These are phyloP conservation scores for Chymomyza procnemis DNA, from an alignment of 2,888 invertebrate species.

Conservation along the genomic window DNA sequence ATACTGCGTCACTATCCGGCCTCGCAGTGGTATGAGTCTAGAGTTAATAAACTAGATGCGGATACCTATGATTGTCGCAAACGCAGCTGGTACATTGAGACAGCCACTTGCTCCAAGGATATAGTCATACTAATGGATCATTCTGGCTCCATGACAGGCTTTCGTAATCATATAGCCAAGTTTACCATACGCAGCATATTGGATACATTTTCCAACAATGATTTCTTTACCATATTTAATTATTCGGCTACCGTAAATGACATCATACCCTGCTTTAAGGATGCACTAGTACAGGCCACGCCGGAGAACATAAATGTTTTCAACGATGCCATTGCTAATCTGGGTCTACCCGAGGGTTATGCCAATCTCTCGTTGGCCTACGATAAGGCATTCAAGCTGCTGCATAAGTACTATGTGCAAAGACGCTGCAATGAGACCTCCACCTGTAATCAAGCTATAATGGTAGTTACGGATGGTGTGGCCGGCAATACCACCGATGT, in stretches of 20 bases:
- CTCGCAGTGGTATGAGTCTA: slow-evolving; percentile 82
- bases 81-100: slow-evolving; percentile 97
- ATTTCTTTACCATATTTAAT: slow-evolving; percentile 95
- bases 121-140: slow-evolving; percentile 96
- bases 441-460: slow-evolving; percentile 95
- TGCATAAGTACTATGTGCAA: slow-evolving; percentile 82
- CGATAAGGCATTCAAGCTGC: slow-evolving; percentile 88
- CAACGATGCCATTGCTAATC: slow-evolving; percentile 83
- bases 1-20: slow-evolving; percentile 95
- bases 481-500: slow-evolving; percentile 92
- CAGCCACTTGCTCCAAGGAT: slow-evolving; percentile 98
- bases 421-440: slow-evolving; percentile 80
- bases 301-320: slow-evolving; percentile 89
- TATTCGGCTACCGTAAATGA: slow-evolving; percentile 86
- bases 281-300: slow-evolving; percentile 91
- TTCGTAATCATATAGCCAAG: slow-evolving; percentile 86
- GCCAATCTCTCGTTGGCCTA: slow-evolving; percentile 92
- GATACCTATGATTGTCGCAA: slow-evolving; percentile 96
- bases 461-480: slow-evolving; percentile 97
- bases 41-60: slow-evolving; percentile 77
- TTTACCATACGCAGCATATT: slow-evolving; percentile 92
- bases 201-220: slow-evolving; percentile 97
- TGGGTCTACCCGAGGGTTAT: slow-evolving; percentile 84
- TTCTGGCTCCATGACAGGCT: slow-evolving; percentile 98
- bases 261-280: slow-evolving; percentile 91